Base-by-base conservation (phyloP, 2,888 invertebrate genomes). In the Eledone cirrhosa region DNA sequence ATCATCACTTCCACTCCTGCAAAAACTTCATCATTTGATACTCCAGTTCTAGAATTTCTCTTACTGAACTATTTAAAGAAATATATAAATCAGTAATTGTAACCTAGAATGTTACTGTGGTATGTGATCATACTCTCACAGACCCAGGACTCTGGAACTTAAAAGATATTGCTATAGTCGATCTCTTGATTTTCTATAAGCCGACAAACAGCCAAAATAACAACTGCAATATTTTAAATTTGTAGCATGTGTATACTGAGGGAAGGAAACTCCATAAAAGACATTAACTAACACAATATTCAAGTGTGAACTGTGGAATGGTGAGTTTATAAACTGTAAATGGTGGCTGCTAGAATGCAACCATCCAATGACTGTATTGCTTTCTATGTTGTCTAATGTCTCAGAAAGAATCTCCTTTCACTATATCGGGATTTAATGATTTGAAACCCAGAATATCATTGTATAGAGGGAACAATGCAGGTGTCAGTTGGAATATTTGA, bases 1-100 rank as follows among this genome's bases (percentile, higher is more conserved):
- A 53, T 53, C 53, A 53, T 16, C 53, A 53, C 53, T 53, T 53
- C 53, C 53, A 53, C 53, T 53, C 53, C 53, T 53, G 53, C 53
- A 53, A 53, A 22, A 16, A 53, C 53, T 53, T 53, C 53, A 16
- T 53, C 53, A 53, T 53, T 22, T 53, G 53, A 53, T 53, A 14
- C 53, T 22, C 53, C 53, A 53, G 53, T 53, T 53, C 53, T 22
- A 53, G 53, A 53, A 16, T 22, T 53, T 53, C 53, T 53, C 53
- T 22, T 53, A 53, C 53, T 53, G 53, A 53, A 53, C 53, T 53
- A 53, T n/a, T n/a, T n/a, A 22, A 53, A 53, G 53, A 53, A 53
- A 53, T 53, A 53, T 22, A 53, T 22, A 22, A 53, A 53, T 53
- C 53, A 14, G 22, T 22, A 53, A 53, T 22, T 14, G 53, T 53